Base-by-base conservation (phyloP, 2,888 invertebrate genomes). In the Pomacea canaliculata region DNA sequence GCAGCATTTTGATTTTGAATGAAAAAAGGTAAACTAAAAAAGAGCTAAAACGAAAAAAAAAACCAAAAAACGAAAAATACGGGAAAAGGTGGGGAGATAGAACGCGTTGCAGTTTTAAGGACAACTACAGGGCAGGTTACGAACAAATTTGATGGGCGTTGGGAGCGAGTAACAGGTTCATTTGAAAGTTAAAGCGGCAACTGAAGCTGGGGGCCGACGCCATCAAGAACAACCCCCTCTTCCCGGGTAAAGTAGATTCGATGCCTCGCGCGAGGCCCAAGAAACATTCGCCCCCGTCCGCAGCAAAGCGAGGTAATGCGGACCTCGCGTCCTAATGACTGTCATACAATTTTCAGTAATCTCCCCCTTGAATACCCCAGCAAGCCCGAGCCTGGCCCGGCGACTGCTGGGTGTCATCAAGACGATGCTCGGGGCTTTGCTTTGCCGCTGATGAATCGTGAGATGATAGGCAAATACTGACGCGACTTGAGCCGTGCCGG, bases 131-230 rank as follows among this genome's bases (percentile, higher is more conserved):
- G 59, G 49, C 37, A 49, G 60, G 62, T 19, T 8, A 68, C 19
- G 59, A 67, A n/a, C 16, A 7, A 70, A 70, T 70, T 75, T 75
- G 75, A 70, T 70, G 62, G 75, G 75, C 63, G 63, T 51, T 70
- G 46, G 73, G 68, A 46, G 37, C 56, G 46, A 70, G 75, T 70
- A 75, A 75, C 75, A 75, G 75, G 75, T 75, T 66, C 75, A 75
- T 75, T 75, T 75, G 75, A 75, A 75, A 75, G 75, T 75, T 75
- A 75, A 75, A 68, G 75, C 75, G 75, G 75, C 59, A 70, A 70
- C 70, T 65, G 19, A 51, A 75, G 65, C 70, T 63, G 56, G 16
- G 51, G 65, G n/a, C 18, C 37, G 12, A 12, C 65, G 23, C 65
- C 23, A n/a, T 65, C 65, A 56, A 56, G 51, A 56, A 2, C 51